Percentiles rank a stretch among this genome's conserved stretches.
These are phyloP conservation scores for Alloplasta piceator DNA, from an alignment of 2,888 invertebrate species.

Conservation along the genomic window DNA sequence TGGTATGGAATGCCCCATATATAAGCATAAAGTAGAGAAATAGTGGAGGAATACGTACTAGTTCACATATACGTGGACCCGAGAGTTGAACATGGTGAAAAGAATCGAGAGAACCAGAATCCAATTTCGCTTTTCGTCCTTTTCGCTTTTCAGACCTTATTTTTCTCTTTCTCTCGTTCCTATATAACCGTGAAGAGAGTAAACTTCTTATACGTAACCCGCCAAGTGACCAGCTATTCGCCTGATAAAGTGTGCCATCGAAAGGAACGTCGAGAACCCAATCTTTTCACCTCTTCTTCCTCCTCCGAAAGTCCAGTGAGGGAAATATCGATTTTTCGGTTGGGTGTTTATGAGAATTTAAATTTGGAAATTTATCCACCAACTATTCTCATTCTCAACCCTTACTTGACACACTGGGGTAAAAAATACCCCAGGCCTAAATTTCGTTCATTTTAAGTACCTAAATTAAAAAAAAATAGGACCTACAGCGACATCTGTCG, in stretches of 20 bases:
- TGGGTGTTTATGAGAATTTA: neutral
- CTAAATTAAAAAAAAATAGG: too few relatives aligned
- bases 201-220: slow-evolving; percentile 19
- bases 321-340: neutral
- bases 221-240: slow-evolving; percentile 48
- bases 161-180: slow-evolving; percentile 23
- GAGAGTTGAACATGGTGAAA: slow-evolving; percentile 8
- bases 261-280: slow-evolving; percentile 26
- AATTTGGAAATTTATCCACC: neutral
- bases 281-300: slow-evolving; percentile 33
- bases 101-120: slow-evolving; percentile 52
- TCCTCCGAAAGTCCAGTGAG: neutral
- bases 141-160: slow-evolving; percentile 47
- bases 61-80: neutral
- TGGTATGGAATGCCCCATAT: too few relatives aligned
- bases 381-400: neutral
- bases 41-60: slow-evolving; percentile 24
- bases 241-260: slow-evolving; percentile 47
- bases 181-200: slow-evolving; percentile 11
- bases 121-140: slow-evolving; percentile 58
- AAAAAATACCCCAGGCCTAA: too few relatives aligned
- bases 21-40: neutral
- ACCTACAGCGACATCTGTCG: too few relatives aligned
- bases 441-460: too few relatives aligned
- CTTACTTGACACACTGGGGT: too few relatives aligned